Evolutionary conservation across 1,140 invertebrate species (phyloP), one percentile per base, ranked within the genome.

Genomic region (Polypedilum pembai): DNA sequence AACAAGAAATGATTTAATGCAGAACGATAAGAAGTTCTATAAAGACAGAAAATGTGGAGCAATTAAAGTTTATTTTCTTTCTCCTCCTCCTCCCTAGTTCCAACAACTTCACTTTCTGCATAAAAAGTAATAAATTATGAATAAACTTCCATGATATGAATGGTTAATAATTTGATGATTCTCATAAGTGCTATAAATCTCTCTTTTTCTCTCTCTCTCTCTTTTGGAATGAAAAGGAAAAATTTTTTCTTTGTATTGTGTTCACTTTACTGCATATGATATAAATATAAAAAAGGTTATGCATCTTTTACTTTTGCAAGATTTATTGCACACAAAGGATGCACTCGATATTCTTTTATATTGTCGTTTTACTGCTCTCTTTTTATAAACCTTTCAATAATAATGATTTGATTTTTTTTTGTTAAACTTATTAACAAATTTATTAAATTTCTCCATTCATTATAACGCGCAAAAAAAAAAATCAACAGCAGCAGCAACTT

Each of bases 301-400:
- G 45, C 45, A 56, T 56, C 45, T 56, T n/a, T n/a, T n/a, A 56
- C 24, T 33, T n/a, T 12, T 56, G 45, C 12, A 56, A 56, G 45
- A 56, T 56, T 56, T 56, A 56, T 56, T 56, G 3, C 45, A 56
- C 45, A 56, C 45, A 56, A 56, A 56, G 45, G 45, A 56, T 56
- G 45, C 65, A 69, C 8, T 69, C 65, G 65, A 69, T 7, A 20
- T 69, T 69, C 65, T 56, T 69, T 69, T 21, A 21, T 69, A 69
- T 10, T 69, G 65, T 69, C 65, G 65, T 69, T 33, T 33, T 33
- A 33, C 24, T 33, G 24, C 24, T 33, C 24, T 33, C 24, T 33
- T 33, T 33, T 33, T 33, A 33, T 33, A 33, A 33, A 33, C 24
- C 5, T 3, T 33, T 33, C 5, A 33, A 33, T 33, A 33, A 33